These are phyloP conservation scores for Papilio glaucus DNA, from an alignment of 1,140 invertebrate genomes.

Conservation along the genomic window DNA sequence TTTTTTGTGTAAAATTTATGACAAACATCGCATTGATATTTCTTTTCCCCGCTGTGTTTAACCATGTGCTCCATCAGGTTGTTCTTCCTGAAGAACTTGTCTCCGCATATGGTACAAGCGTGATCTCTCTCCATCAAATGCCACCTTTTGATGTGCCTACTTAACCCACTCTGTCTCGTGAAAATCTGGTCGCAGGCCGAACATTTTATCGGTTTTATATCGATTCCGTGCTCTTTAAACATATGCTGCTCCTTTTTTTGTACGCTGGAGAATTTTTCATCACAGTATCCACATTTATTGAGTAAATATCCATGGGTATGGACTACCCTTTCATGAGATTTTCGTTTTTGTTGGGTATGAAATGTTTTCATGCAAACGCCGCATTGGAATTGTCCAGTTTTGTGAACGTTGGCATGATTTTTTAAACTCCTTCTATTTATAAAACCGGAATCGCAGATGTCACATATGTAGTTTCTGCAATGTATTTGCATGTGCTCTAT, in stretches of 20 bases:
- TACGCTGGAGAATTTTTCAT: background rate
- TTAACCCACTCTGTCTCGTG: background rate
- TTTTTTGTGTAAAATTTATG: background rate
- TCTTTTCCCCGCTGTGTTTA: background rate
- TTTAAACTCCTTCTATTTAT: too few relatives aligned
- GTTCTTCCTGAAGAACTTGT: background rate
- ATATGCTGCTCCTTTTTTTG: background rate
- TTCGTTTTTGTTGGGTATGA: slow-evolving; percentile 45
- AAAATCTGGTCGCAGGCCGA: slow-evolving; percentile 38
- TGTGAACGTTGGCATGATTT: slow-evolving; percentile 39
- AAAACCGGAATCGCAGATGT: slow-evolving; percentile 59
- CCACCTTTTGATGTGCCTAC: background rate
- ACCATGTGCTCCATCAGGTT: background rate
- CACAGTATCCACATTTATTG: background rate
- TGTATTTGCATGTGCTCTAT: slow-evolving; percentile 74
- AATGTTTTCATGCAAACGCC: slow-evolving; percentile 51
- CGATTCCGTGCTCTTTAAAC: background rate
- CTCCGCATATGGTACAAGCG: background rate
- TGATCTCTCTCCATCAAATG: background rate
- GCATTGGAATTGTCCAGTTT: slow-evolving; percentile 48
- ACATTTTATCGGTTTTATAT: slow-evolving; percentile 14
- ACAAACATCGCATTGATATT: background rate
- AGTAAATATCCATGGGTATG: slow-evolving; percentile 20
- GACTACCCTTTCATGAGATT: slow-evolving; percentile 46
- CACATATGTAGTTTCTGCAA: slow-evolving; percentile 62